A percentile compares a stretch with the other conserved stretches of the same genome.
phyloP scores from a whole-genome alignment of 2,113 vertebrate species.

The Barbus barbus region DNA sequence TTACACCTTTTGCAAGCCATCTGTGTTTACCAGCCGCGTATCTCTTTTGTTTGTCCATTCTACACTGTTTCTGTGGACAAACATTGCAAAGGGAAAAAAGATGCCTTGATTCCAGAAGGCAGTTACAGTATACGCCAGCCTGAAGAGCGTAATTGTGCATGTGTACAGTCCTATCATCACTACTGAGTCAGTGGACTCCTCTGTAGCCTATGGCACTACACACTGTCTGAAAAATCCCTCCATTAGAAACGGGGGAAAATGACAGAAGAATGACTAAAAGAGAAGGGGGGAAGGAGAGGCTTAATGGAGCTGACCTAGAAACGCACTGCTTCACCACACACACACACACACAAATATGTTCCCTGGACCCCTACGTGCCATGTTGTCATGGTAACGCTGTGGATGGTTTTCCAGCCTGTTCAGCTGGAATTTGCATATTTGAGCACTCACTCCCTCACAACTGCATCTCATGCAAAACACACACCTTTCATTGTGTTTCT shows the following conservation, averaged over 20 bases:
- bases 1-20: neutral
- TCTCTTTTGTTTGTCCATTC: neutral
- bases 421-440: slow-evolving; percentile 53
- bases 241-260: slow-evolving; percentile 19
- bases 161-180: slow-evolving; percentile 10
- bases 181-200: slow-evolving; percentile 5
- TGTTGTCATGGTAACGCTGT: slow-evolving; percentile 57
- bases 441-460: slow-evolving; percentile 26
- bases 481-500: slow-evolving; percentile 53
- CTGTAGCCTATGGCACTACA: slow-evolving; percentile 8
- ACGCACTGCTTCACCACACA: slow-evolving; percentile 40
- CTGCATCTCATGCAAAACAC: slow-evolving; percentile 21
- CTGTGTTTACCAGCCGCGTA: neutral
- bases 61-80: neutral
- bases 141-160: neutral
- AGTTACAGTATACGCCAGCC: neutral
- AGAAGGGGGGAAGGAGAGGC: too few relatives aligned
- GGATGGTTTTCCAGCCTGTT: slow-evolving; percentile 42
- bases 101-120: neutral
- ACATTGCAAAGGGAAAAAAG: neutral
- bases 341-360: slow-evolving; percentile 33
- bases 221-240: slow-evolving; percentile 14
- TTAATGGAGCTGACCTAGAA: slow-evolving; percentile 62
- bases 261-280: too few relatives aligned
- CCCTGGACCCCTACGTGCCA: slow-evolving; percentile 42